phyloP scores from a whole-genome alignment of 2,113 vertebrate genomes.

The Rhinogobius similis region DNA sequence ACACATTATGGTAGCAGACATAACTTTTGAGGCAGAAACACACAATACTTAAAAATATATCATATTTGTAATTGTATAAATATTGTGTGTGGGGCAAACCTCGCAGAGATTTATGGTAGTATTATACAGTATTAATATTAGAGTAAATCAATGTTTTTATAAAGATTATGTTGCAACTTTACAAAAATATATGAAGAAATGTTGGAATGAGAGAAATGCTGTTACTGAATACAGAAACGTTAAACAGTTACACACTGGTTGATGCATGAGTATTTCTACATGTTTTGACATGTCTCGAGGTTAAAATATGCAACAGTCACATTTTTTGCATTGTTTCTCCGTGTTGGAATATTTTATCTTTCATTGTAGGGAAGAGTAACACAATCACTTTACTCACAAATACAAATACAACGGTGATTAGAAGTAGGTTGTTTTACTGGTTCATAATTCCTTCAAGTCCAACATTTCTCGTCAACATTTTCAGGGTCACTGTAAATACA shows the following conservation, averaged over 20 bases:
- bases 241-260: neutral
- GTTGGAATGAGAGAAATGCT: neutral
- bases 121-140: too few relatives aligned
- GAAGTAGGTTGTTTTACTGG: too few relatives aligned
- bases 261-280: neutral
- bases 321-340: neutral
- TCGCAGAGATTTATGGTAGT: too few relatives aligned
- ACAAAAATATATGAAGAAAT: too few relatives aligned
- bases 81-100: neutral
- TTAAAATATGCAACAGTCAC: neutral
- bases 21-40: too few relatives aligned
- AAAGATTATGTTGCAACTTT: neutral
- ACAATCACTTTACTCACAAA: neutral
- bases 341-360: neutral
- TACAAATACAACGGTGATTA: neutral
- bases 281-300: neutral
- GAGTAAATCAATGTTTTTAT: too few relatives aligned
- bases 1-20: too few relatives aligned
- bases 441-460: too few relatives aligned
- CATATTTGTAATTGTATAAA: neutral
- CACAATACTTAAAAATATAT: neutral
- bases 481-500: too few relatives aligned
- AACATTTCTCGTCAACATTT: too few relatives aligned
- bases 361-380: neutral
- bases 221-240: neutral